Percentiles rank a stretch among this genome's conserved stretches.
These are phyloP conservation scores for Dendrolimus houi DNA, from an alignment of 2,888 invertebrate species.

Conservation along the genomic window DNA sequence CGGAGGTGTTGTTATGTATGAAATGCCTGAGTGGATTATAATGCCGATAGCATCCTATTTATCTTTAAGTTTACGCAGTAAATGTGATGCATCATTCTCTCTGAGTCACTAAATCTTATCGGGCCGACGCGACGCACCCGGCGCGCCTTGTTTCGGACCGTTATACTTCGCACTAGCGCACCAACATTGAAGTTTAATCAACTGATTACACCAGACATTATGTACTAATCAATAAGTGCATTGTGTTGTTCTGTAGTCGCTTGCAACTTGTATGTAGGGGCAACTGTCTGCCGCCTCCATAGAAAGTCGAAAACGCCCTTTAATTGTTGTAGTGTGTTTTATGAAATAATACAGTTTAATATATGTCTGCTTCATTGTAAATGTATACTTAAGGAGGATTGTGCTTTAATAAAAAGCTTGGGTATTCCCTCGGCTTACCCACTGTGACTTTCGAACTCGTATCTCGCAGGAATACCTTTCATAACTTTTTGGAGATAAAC, in stretches of 20 bases:
- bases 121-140: constrained; percentile 35
- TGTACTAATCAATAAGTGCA: background rate
- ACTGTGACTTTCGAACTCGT: no score
- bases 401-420: no score
- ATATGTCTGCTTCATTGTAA: no score
- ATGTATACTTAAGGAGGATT: no score
- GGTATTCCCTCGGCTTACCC: no score
- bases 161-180: background rate
- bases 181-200: constrained; percentile 22
- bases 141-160: constrained; percentile 42
- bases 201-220: constrained; percentile 11
- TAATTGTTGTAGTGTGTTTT: no score
- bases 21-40: constrained; percentile 35
- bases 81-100: constrained; percentile 10
- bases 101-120: constrained; percentile 34
- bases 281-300: no score
- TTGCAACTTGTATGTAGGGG: background rate
- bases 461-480: no score
- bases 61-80: constrained; percentile 13
- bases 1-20: constrained; percentile 22
- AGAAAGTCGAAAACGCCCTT: no score
- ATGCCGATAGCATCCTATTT: constrained; percentile 15
- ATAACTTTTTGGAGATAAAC: no score
- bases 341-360: no score
- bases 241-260: background rate